Evolutionary conservation across 1,140 invertebrate genomes (phyloP), one percentile per base, ranked within the genome.

Genomic region (Rhizoglyphus robini): DNA sequence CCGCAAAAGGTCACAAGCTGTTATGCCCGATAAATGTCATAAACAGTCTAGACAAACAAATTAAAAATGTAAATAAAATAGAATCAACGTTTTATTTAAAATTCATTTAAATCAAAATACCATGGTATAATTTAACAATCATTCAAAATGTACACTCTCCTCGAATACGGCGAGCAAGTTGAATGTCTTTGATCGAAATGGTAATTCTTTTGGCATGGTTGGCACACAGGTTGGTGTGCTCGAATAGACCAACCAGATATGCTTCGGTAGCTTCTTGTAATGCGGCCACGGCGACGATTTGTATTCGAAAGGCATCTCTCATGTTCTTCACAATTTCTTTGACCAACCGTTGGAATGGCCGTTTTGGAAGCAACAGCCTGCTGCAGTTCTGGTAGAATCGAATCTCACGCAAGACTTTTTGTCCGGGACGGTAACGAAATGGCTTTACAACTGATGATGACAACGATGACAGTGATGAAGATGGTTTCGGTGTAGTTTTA

Each of bases 331-430:
- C 32, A 63, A 68, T 67, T 34, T 66, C 64, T 4, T 47, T 31
- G 23, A 68, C 67, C 1, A 68, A 29, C 13, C 57, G 2, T 27
- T 64, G 3, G 46, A 68, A 68, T 8, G 65, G 46, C 5, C 11
- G 2, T 59, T 75, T 76, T 25, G 74, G 68, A 66, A 77, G 75
- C 23, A 77, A 69, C 62, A 76, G 65, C 46, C 76, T 74, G 27
- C 75, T 76, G 11, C 70, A 71, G 51, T 76, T 76, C 70, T 78
- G 76, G 68, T 76, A 76, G 57, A 72, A 68, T 25, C 75, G 67
- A 49, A 77, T 77, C 67, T 77, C 76, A 69, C 74, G 70, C 31
- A 69, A 62, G 76, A 75, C 5, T 76, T 72, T 13, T 73, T 75
- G n/a, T 48, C 75, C 75, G n/a, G 76, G 75, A 48, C 75, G 63